Evolutionary conservation across 2,888 invertebrate species (phyloP).

Genomic region (Dicranocentrus wangi): DNA sequence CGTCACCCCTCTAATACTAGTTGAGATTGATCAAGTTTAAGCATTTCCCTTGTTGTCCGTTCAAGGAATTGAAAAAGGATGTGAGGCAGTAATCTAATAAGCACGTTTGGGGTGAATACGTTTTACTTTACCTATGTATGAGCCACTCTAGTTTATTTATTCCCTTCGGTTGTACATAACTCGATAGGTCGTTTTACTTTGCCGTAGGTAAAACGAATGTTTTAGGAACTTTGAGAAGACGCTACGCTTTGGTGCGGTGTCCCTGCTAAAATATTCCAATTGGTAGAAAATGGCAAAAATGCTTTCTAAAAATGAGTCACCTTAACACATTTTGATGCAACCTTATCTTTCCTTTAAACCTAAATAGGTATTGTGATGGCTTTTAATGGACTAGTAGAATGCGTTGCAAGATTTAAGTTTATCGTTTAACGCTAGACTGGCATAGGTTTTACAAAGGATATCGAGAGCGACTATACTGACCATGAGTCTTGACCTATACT

Average conservation of each 20-base stretch:
- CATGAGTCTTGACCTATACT: slow-evolving; percentile 39
- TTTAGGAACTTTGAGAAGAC: neutral
- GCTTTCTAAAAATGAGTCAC: slow-evolving; percentile 30
- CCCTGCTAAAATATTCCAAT: too few relatives aligned
- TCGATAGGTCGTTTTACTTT: neutral
- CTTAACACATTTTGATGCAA: slow-evolving; percentile 38
- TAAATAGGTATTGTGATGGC: neutral
- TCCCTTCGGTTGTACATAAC: too few relatives aligned
- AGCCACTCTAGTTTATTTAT: neutral
- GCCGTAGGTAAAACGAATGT: neutral
- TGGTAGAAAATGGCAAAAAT: neutral
- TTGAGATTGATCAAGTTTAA: neutral
- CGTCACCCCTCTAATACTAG: neutral
- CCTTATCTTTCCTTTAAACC: neutral
- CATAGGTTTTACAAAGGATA: neutral
- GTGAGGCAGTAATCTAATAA: neutral
- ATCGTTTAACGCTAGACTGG: neutral
- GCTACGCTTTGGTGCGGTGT: too few relatives aligned
- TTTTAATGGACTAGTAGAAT: too few relatives aligned
- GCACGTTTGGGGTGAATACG: neutral
- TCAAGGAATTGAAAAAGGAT: slow-evolving; percentile 18
- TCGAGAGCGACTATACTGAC: slow-evolving; percentile 14
- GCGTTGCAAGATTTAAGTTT: neutral
- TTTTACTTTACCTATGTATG: neutral
- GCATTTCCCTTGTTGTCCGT: neutral